Conservation (phyloP, 2,113 vertebrate species). For the Galemys pyrenaicus region DNA sequence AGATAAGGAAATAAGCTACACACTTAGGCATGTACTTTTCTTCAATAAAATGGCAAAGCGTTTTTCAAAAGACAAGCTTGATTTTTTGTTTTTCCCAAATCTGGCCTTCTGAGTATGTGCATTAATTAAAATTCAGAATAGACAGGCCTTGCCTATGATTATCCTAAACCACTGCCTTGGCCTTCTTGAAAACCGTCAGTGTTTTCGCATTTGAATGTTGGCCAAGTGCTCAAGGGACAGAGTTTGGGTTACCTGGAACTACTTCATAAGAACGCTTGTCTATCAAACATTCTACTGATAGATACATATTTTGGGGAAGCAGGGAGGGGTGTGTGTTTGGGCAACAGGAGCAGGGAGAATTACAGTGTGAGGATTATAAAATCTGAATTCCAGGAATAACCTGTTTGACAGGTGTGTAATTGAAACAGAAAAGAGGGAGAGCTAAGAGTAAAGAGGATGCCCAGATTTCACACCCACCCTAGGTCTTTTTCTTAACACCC, state of each 20-base stretch:
- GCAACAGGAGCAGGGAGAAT: conserved; percentile 51
- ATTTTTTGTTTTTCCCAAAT: not conserved
- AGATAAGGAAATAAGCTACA: conserved; percentile 54
- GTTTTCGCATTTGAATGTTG: conserved; percentile 54
- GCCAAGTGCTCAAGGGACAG: conserved; percentile 51
- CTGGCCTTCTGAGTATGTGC: not conserved
- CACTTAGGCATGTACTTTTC: conserved; percentile 40
- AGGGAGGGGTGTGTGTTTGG: conserved; percentile 59
- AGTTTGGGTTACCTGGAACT: not conserved
- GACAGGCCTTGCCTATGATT: conserved; percentile 58
- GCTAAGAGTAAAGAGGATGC: conserved; percentile 69
- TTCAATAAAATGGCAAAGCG: conserved; percentile 28
- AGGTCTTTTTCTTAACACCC: not conserved
- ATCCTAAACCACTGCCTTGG: conserved; percentile 66
- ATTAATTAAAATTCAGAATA: conserved; percentile 46
- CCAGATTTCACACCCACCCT: conserved; percentile 59
- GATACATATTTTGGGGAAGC: not conserved
- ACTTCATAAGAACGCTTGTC: not conserved
- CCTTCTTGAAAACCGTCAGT: conserved; percentile 53
- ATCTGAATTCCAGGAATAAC: conserved; percentile 84
- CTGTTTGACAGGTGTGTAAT: conserved; percentile 84
- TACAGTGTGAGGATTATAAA: conserved; percentile 74
- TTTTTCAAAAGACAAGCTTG: not conserved
- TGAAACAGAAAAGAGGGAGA: conserved; percentile 61
- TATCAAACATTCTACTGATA: not conserved